Evolutionary conservation across 2,888 invertebrate species (phyloP).

Genomic region (Lepidocyrtoides sp.): DNA sequence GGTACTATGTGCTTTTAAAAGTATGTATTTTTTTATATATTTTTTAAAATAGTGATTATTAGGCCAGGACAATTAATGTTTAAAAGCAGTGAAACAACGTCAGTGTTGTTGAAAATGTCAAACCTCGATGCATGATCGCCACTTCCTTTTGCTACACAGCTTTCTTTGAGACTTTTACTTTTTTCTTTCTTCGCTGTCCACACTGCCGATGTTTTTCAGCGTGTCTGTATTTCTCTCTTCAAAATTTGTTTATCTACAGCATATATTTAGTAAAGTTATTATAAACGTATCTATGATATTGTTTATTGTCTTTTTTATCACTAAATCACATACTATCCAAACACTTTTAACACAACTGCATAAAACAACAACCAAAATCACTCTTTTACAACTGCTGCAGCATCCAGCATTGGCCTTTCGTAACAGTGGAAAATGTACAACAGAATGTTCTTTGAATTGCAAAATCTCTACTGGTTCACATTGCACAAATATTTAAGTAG

Average conservation of each 20-base stretch:
- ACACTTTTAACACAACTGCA: background rate
- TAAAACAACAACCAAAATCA: constrained; percentile 24
- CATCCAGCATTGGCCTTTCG: no score
- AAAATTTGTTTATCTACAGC: background rate
- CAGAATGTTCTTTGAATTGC: no score
- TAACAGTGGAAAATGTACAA: no score
- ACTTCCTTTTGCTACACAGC: constrained; percentile 71
- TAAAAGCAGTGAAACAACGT: constrained; percentile 68
- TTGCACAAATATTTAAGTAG: no score
- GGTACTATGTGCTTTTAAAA: no score
- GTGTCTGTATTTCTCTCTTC: background rate
- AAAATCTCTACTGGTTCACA: background rate
- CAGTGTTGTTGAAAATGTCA: constrained; percentile 80
- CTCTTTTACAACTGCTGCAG: no score
- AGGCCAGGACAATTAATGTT: constrained; percentile 33
- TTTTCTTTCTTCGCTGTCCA: constrained; percentile 2
- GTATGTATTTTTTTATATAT: background rate
- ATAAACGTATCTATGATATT: background rate
- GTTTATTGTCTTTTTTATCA: no score
- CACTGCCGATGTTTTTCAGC: no score
- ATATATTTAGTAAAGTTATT: background rate
- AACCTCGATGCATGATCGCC: constrained; percentile 85
- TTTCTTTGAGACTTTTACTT: constrained; percentile 33
- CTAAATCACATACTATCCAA: no score
- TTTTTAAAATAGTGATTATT: constrained; percentile 22